Evolutionary conservation across 2,113 vertebrate genomes (phyloP), one percentile per base, ranked within the genome.

Genomic region (Fukomys damarensis): DNA sequence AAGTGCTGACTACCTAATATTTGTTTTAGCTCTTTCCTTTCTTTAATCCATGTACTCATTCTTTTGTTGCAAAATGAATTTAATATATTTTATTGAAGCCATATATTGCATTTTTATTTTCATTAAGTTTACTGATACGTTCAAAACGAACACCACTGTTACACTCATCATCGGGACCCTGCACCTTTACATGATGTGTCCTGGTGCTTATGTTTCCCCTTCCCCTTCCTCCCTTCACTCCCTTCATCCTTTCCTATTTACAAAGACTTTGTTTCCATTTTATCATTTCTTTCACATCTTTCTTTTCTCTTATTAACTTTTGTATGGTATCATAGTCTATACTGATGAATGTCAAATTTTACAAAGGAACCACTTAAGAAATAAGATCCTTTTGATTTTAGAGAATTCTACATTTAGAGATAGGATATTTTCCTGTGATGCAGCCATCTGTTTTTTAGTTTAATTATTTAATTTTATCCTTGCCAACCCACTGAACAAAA

Each of bases 61-160:
- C 46, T 94, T 97, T 94, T 93, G 30, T 77, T 56, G 12, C 12
- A 9, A 91, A 86, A 30, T 66, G 0, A 95, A 95, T 96, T 96
- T 87, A 95, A 84, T 91, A 90, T 41, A 5, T 76, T 93, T 95
- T 68, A 89, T 63, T 96, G 92, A 68, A 94, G 13, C 0, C 12
- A n/a, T 7, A 86, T 17, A 54, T 3, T 59, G 94, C 28, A 89
- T 70, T 89, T 93, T 88, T 66, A 82, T 83, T 89, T 89, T 84
- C 3, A 35, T 49, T 6, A 9, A 6, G 46, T 49, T 49, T 49
- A 49, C 46, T 49, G 46, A 49, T 9, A 49, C n/a, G n/a, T n/a
- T n/a, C n/a, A n/a, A n/a, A n/a, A n/a, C n/a, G n/a, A n/a, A n/a
- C n/a, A n/a, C n/a, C n/a, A n/a, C n/a, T n/a, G n/a, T n/a, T n/a